Conservation (phyloP, 1,140 invertebrate genomes). For the Diuraphis noxia region DNA sequence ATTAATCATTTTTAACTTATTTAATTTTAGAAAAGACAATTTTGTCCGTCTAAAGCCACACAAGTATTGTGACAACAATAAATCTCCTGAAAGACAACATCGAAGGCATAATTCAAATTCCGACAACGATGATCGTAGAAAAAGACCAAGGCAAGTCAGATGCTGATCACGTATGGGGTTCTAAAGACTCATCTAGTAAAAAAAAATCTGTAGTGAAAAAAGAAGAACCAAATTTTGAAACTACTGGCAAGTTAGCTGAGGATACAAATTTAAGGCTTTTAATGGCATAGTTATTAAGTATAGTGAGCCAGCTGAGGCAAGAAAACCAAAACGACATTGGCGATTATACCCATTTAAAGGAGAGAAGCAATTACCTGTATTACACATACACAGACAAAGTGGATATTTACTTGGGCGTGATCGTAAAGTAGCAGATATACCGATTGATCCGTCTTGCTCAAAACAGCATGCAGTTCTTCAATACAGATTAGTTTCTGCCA, state of each 20-base stretch:
- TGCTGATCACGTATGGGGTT: slow-evolving; percentile 67
- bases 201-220: slow-evolving; percentile 64
- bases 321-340: slow-evolving; percentile 93
- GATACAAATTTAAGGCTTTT: slow-evolving; percentile 94
- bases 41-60: neutral
- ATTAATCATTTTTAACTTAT: neutral
- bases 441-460: slow-evolving; percentile 95
- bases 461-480: slow-evolving; percentile 98
- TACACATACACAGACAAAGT: slow-evolving; percentile 95
- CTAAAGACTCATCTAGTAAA: slow-evolving; percentile 60
- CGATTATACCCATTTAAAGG: slow-evolving; percentile 97
- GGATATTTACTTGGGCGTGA: slow-evolving; percentile 96
- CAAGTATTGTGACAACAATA: neutral
- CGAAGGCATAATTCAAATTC: slow-evolving; percentile 38
- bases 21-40: slow-evolving; percentile 18
- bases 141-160: slow-evolving; percentile 20
- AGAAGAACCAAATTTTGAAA: slow-evolving; percentile 89
- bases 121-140: neutral
- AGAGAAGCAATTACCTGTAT: slow-evolving; percentile 82
- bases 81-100: slow-evolving; percentile 39
- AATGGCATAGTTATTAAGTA: slow-evolving; percentile 98
- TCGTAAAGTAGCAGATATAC: slow-evolving; percentile 91
- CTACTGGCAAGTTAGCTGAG: slow-evolving; percentile 94
- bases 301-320: slow-evolving; percentile 91
- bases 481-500: slow-evolving; percentile 84